Base-by-base conservation (phyloP, 1,140 invertebrate genomes). In the Drosophila setifemur region DNA sequence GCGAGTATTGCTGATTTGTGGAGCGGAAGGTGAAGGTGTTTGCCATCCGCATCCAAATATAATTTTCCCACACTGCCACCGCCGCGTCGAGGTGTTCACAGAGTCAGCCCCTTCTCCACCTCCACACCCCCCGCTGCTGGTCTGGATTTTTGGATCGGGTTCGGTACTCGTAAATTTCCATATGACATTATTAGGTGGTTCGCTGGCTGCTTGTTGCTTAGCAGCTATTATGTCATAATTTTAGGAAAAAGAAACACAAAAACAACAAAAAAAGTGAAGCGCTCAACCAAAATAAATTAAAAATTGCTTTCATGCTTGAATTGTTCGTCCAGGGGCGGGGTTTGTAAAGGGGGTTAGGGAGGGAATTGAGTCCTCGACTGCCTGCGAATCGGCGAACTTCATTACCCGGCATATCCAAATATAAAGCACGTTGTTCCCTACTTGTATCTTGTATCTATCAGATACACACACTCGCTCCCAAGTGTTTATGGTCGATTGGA, bases 401-500 rank as follows among this genome's bases (percentile, higher is more conserved):
- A 86, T 71, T 72, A 72, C 61, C 71, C 52, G 35, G 53, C 72
- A 53, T 55, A 72, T 69, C 72, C 82, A 86, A 81, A 87, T 87
- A 86, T 76, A 86, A 66, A 73, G 25, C 55, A 50, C 33, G 44
- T 37, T 69, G 68, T n/a, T n/a, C n/a, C n/a, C n/a, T n/a, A n/a
- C 31, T 37, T 16, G 33, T 67, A 45, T 33, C 54, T 40, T 37
- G 53, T 39, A 83, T 85, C 74, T 66, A 85, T 73, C 68, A n/a
- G n/a, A n/a, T n/a, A n/a, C n/a, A n/a, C n/a, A n/a, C 53, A 45
- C 25, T 35, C 31, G 37, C 26, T 55, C 19, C 72, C 63, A 73
- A 88, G 85, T 88, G 85, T 88, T 88, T 88, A 88, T 88, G 85
- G 85, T 85, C 85, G 78, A 83, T 88, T 88, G 79, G 66, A 87